These are phyloP conservation scores for Hipparchia sbordonii DNA, from an alignment of 2,888 invertebrate genomes.

Conservation along the genomic window DNA sequence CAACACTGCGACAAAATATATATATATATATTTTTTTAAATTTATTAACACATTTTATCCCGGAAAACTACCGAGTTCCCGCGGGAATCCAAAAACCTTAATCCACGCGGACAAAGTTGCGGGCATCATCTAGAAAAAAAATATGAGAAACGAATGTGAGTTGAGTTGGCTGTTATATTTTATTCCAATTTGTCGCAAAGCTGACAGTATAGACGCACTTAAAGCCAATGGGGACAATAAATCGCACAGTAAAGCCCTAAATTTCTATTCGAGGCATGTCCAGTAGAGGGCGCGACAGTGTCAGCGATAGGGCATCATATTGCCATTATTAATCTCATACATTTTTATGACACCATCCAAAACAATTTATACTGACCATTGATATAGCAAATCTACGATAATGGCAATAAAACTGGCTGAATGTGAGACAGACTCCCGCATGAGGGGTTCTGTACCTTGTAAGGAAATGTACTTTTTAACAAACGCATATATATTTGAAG, in stretches of 20 bases:
- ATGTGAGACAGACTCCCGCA: background rate
- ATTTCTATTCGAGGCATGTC: slow-evolving; percentile 42
- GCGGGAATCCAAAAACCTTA: too few relatives aligned
- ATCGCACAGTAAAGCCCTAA: slow-evolving; percentile 33
- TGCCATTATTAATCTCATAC: slow-evolving; percentile 25
- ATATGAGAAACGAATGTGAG: too few relatives aligned
- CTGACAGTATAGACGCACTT: slow-evolving; percentile 10
- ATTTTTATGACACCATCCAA: slow-evolving; percentile 25
- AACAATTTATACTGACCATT: slow-evolving; percentile 21
- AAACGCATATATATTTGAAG: too few relatives aligned
- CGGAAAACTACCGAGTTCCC: too few relatives aligned
- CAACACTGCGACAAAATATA: too few relatives aligned
- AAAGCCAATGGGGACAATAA: slow-evolving; percentile 3
- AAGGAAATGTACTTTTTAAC: too few relatives aligned
- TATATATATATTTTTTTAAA: too few relatives aligned
- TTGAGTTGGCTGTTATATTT: too few relatives aligned
- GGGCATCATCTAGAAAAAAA: too few relatives aligned
- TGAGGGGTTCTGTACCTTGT: too few relatives aligned
- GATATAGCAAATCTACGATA: slow-evolving; percentile 6
- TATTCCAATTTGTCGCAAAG: slow-evolving; percentile 14
- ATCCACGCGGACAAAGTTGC: too few relatives aligned
- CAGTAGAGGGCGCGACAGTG: slow-evolving; percentile 9
- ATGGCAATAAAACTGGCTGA: background rate
- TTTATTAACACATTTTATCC: too few relatives aligned
- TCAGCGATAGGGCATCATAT: slow-evolving; percentile 24